A percentile compares a stretch with the other conserved stretches of the same genome.
phyloP scores from a whole-genome alignment of 2,113 vertebrate species.

The Anas platyrhynchos region DNA sequence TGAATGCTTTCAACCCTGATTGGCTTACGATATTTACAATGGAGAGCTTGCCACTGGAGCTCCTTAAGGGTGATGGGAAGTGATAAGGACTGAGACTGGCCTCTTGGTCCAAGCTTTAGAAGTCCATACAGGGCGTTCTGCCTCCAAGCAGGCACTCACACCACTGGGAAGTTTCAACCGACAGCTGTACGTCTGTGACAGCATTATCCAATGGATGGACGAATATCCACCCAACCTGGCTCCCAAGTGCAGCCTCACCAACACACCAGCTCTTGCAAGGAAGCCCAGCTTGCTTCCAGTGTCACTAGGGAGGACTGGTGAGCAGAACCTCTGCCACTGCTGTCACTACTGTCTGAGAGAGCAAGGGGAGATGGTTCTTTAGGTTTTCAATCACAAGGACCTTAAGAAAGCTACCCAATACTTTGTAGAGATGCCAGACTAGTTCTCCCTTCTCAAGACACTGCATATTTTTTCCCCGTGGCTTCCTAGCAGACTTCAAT shows the following conservation, averaged over 20 bases:
- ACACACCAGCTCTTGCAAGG: neutral
- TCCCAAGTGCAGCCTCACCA: neutral
- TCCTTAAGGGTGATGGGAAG: neutral
- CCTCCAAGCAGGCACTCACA: neutral
- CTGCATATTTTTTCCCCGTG: neutral
- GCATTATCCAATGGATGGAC: neutral
- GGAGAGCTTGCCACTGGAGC: neutral
- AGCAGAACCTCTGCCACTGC: neutral
- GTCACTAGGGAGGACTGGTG: fast-evolving
- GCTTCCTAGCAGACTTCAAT: neutral
- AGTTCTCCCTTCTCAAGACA: neutral
- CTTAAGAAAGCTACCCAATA: neutral
- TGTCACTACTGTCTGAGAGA: neutral
- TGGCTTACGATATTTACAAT: neutral
- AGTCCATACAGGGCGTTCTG: neutral
- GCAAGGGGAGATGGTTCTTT: neutral
- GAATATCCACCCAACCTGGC: neutral
- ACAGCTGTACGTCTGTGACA: neutral
- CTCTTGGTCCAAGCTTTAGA: neutral
- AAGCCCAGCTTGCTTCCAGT: neutral
- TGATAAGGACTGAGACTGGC: neutral
- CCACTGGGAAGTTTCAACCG: neutral
- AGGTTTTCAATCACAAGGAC: neutral
- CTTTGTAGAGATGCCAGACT: neutral
- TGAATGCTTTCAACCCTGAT: neutral